Conservation (phyloP, 2,888 invertebrate species). For the Cephus rjabovi region DNA sequence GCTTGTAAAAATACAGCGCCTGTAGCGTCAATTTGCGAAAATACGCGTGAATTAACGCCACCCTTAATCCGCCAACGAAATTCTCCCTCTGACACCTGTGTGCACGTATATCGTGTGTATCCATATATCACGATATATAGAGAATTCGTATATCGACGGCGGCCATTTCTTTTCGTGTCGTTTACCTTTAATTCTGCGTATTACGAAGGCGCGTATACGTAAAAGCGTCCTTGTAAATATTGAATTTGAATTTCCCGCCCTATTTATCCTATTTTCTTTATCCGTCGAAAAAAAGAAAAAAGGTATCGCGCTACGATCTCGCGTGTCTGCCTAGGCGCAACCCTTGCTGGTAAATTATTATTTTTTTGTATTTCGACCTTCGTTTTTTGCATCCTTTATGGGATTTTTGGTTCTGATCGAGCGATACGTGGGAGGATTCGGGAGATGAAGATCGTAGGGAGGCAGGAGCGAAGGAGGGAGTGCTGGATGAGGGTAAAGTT, state of each 20-base stretch:
- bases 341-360: not conserved
- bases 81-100: not conserved
- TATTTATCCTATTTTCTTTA: not conserved
- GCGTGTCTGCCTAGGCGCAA: not conserved
- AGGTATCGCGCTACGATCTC: not conserved
- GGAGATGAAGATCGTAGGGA: too few species aligned
- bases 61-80: conserved; percentile 4
- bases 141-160: not conserved
- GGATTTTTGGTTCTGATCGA: not conserved
- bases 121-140: not conserved
- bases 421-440: not conserved
- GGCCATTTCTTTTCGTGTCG: not conserved
- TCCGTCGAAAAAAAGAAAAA: not conserved
- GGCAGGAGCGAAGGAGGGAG: too few species aligned
- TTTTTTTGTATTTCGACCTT: conserved; percentile 19
- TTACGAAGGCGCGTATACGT: not conserved
- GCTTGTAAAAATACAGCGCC: conserved; percentile 58
- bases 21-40: conserved; percentile 51
- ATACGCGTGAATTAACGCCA: conserved; percentile 50
- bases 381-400: conserved; percentile 16
- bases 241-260: not conserved
- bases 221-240: not conserved
- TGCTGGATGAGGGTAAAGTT: not conserved
- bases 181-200: not conserved
- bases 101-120: not conserved